Conservation (phyloP, 2,113 vertebrate species). For the Barbus barbus region DNA sequence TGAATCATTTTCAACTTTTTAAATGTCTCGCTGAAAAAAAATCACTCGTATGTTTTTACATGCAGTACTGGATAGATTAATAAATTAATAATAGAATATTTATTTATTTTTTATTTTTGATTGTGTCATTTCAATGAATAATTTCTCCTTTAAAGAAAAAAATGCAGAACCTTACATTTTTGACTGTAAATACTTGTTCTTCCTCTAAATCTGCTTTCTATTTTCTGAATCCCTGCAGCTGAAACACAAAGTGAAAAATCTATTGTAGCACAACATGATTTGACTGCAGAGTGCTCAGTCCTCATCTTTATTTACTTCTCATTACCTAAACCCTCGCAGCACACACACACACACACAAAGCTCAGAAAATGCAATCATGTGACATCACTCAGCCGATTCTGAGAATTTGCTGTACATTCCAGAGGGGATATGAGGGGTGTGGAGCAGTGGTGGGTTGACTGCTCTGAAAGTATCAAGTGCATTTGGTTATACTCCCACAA, state of each 20-base stretch:
- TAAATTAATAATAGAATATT: neutral
- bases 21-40: neutral
- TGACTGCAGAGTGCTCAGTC: conserved; percentile 11
- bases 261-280: neutral
- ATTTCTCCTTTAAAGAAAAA: neutral
- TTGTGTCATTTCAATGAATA: neutral
- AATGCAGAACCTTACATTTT: neutral
- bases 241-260: conserved; percentile 17
- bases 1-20: too few relatives aligned
- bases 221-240: neutral
- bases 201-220: neutral
- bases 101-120: neutral
- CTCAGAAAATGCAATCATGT: conserved; percentile 61
- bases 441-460: conserved; percentile 59
- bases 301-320: conserved; percentile 20
- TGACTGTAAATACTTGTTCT: neutral
- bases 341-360: conserved; percentile 18
- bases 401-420: conserved; percentile 71
- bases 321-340: neutral
- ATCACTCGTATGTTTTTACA: neutral
- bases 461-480: conserved; percentile 56
- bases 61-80: neutral
- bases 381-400: conserved; percentile 68
- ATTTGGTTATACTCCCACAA: conserved; percentile 56
- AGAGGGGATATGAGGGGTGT: conserved; percentile 65